Percentiles rank a stretch among this genome's conserved stretches.
phyloP scores from a whole-genome alignment of 2,888 invertebrate species.

The Protophormia terraenovae region DNA sequence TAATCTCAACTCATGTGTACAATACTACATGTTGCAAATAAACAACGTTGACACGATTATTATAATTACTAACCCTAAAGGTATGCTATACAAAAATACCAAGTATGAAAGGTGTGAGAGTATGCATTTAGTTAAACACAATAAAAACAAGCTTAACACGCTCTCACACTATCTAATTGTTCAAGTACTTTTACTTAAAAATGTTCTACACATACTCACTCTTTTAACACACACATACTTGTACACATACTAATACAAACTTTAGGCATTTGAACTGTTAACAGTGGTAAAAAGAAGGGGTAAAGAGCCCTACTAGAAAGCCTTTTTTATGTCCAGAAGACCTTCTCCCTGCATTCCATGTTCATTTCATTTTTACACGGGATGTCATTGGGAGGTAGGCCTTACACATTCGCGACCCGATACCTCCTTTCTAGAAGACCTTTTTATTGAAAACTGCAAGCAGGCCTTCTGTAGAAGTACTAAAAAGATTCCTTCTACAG shows the following conservation, averaged over 20 bases:
- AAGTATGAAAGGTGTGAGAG: background rate
- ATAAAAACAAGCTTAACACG: slow-evolving; percentile 27
- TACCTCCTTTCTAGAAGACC: too few relatives aligned
- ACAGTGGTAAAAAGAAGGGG: too few relatives aligned
- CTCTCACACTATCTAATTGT: slow-evolving; percentile 43
- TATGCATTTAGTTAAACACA: slow-evolving; percentile 14
- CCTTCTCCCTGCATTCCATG: too few relatives aligned
- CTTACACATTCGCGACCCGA: too few relatives aligned
- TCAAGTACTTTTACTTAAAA: slow-evolving; percentile 42
- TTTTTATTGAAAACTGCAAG: too few relatives aligned
- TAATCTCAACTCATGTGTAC: slow-evolving; percentile 56
- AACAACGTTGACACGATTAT: slow-evolving; percentile 65
- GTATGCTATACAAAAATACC: slow-evolving; percentile 60
- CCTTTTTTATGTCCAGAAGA: too few relatives aligned
- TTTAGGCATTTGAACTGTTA: background rate
- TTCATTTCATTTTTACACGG: too few relatives aligned
- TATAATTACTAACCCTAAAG: slow-evolving; percentile 66
- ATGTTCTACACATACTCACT: background rate
- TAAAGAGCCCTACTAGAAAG: too few relatives aligned
- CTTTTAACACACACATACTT: background rate
- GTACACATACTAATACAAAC: background rate
- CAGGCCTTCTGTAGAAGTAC: too few relatives aligned
- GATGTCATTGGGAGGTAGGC: too few relatives aligned
- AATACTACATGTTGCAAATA: slow-evolving; percentile 63
- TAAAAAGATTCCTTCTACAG: too few relatives aligned